Evolutionary conservation across 2,888 invertebrate genomes (phyloP).

Genomic region (Koerneria pararmatus): DNA sequence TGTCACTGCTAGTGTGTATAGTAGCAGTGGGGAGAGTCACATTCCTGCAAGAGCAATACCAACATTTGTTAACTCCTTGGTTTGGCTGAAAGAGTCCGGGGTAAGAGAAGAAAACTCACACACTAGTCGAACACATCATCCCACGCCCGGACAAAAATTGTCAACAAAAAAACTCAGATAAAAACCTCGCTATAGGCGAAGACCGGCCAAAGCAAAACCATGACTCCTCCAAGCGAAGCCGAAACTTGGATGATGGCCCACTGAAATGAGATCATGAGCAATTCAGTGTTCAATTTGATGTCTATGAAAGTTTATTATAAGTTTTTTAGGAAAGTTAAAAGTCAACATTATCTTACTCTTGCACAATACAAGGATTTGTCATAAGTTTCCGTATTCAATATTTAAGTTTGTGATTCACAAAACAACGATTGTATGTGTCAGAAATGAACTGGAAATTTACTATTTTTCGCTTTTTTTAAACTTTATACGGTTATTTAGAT

Average conservation of each 20-base stretch:
- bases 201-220: slow-evolving; percentile 54
- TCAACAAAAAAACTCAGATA: background rate
- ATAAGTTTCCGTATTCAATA: background rate
- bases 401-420: background rate
- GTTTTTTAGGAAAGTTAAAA: no score
- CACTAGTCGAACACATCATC: no score
- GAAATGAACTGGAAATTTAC: background rate
- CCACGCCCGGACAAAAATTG: background rate
- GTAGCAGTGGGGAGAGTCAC: no score
- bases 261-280: slow-evolving; percentile 30
- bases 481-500: background rate
- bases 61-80: no score
- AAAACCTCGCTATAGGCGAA: slow-evolving; percentile 49
- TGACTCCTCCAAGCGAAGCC: slow-evolving; percentile 41
- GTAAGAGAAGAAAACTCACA: no score
- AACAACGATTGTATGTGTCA: background rate
- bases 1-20: no score
- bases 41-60: no score
- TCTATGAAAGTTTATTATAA: no score
- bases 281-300: background rate
- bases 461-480: background rate
- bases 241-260: slow-evolving; percentile 47
- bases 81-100: no score
- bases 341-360: no score
- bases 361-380: no score